These are phyloP conservation scores for Philypnodon macrostomus DNA, from an alignment of 2,797 vertebrate species.

Conservation along the genomic window DNA sequence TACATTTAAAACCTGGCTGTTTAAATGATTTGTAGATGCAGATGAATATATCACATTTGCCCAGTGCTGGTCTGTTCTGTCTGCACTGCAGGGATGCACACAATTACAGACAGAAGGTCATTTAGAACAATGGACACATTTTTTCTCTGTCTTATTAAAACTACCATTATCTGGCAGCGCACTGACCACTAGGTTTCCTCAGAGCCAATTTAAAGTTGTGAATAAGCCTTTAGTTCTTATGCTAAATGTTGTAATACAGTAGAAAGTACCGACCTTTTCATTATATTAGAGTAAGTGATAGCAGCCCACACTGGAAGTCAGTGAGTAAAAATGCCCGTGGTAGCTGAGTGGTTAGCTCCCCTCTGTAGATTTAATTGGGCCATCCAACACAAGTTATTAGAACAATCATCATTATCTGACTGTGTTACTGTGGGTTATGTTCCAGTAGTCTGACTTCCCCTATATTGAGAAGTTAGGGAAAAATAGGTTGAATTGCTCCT, in stretches of 20 bases:
- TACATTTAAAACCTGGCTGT: constrained; percentile 15
- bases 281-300: constrained; percentile 19
- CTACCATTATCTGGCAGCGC: constrained; percentile 33
- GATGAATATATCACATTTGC: constrained; percentile 30
- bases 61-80: constrained; percentile 23
- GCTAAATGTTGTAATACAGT: constrained; percentile 15
- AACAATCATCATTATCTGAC: too few relatives aligned
- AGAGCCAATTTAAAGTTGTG: constrained; percentile 50
- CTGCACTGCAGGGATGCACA: background rate
- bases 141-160: constrained; percentile 40
- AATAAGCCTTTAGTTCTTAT: constrained; percentile 22
- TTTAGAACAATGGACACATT: constrained; percentile 33
- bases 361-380: too few relatives aligned
- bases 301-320: too few relatives aligned
- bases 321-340: too few relatives aligned
- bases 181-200: constrained; percentile 31
- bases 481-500: too few relatives aligned
- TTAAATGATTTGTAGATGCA: constrained; percentile 36
- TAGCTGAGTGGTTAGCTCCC: too few relatives aligned
- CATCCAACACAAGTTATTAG: too few relatives aligned
- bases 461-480: too few relatives aligned
- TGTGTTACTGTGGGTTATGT: too few relatives aligned
- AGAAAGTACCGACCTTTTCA: constrained; percentile 16
- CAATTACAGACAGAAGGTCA: constrained; percentile 28
- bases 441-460: too few relatives aligned